Evolutionary conservation across 2,888 invertebrate species (phyloP), one percentile per base, ranked within the genome.

Genomic region (Leptarthrus brevirostris): DNA sequence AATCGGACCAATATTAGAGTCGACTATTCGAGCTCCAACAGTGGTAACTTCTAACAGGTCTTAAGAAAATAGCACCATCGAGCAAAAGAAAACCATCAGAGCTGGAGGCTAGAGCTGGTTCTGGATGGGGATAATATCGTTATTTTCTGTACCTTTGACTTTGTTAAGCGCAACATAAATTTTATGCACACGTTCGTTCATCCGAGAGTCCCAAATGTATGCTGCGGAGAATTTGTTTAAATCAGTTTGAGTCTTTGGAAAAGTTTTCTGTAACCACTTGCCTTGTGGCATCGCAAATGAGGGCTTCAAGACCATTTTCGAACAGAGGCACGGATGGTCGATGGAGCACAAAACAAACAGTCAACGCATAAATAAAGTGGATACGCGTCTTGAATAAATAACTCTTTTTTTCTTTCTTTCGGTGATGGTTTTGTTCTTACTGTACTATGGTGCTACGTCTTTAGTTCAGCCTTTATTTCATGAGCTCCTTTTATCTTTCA

Each of bases 381-480:
- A 34, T 61, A 61, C 61, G 61, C 61, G 61, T 61, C 61, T 61
- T 61, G 61, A 61, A 61, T 61, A 61, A 61, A 61, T 61, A 61
- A 61, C 61, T 61, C 61, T 61, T 61, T 61, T 34, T 26, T 61
- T 61, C 22, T 34, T 12, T 34, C 5, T 8, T 61, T 61, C 10
- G 4, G 1, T 44, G 44, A 4, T 44, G n/a, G 44, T 44, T 12
- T 44, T 44, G 44, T 44, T 14, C 44, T 30, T 30, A 6, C 30
- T 30, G 4, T 4, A 16, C 4, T 44, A 16, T 44, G 12, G 30
- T 12, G 12, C n/a, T 4, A 14, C 44, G 6, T 44, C 16, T 44
- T 44, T 44, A 5, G 1, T 44, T 44, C 3, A 4, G 30, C 30
- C 44, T 44, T 4, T 12, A 8, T 44, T 44, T 44, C n/a, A n/a